Evolutionary conservation across 2,888 invertebrate genomes (phyloP).

Genomic region (Drosophila helvetica): DNA sequence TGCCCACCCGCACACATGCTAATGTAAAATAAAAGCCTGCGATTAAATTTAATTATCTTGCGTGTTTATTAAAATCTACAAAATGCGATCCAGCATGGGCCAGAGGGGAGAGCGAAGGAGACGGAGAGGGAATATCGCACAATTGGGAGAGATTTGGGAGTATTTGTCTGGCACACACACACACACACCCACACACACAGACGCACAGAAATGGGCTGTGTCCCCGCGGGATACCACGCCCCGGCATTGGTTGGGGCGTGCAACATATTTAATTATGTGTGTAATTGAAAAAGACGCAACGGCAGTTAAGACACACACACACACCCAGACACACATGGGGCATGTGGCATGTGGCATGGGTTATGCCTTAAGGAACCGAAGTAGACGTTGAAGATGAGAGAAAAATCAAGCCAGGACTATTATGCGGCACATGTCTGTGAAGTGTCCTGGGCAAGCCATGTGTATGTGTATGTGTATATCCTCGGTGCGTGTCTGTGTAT

Average conservation of each 20-base stretch:
- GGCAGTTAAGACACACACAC: slow-evolving; percentile 67
- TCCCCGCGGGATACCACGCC: slow-evolving; percentile 58
- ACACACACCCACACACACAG: slow-evolving; percentile 9
- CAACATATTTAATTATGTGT: slow-evolving; percentile 77
- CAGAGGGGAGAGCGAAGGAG: slow-evolving; percentile 1
- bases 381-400: slow-evolving; percentile 22
- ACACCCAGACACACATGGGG: background rate
- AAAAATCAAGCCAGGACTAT: slow-evolving; percentile 69
- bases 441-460: slow-evolving; percentile 29
- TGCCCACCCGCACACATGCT: slow-evolving; percentile 51
- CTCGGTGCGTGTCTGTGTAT: slow-evolving; percentile 63
- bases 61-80: slow-evolving; percentile 76
- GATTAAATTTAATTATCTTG: slow-evolving; percentile 78
- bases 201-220: slow-evolving; percentile 5
- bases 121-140: slow-evolving; percentile 49
- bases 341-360: background rate
- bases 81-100: slow-evolving; percentile 65
- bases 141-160: slow-evolving; percentile 72
- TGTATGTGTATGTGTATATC: slow-evolving; percentile 17
- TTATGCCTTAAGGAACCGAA: slow-evolving; percentile 12
- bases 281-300: slow-evolving; percentile 76
- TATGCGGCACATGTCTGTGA: slow-evolving; percentile 61
- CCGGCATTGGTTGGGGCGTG: slow-evolving; percentile 29
- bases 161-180: slow-evolving; percentile 41
- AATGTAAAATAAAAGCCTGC: slow-evolving; percentile 69